Evolutionary conservation across 2,888 invertebrate genomes (phyloP).

Genomic region (Callimorpha dominula): DNA sequence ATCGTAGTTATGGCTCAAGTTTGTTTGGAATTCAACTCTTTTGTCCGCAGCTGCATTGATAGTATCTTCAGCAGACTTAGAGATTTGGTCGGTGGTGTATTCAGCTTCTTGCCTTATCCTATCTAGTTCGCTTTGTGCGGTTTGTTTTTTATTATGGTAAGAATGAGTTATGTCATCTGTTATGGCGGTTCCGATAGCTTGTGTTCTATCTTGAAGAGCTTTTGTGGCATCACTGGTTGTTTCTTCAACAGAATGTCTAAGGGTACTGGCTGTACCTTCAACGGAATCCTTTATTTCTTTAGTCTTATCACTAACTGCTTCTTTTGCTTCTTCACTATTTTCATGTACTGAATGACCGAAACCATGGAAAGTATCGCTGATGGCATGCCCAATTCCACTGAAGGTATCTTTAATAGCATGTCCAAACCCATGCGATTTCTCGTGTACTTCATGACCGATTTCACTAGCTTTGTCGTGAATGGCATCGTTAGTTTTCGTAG

Average conservation of each 20-base stretch:
- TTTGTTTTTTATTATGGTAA: conserved; percentile 66
- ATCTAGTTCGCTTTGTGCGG: conserved; percentile 71
- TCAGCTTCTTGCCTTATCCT: conserved; percentile 81
- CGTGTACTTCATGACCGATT: conserved; percentile 41
- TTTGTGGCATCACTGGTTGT: conserved; percentile 54
- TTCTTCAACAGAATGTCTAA: conserved; percentile 42
- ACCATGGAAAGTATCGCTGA: conserved; percentile 51
- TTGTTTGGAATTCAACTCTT: conserved; percentile 66
- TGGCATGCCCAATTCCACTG: conserved; percentile 48
- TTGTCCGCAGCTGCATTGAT: conserved; percentile 73
- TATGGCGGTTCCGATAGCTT: conserved; percentile 58
- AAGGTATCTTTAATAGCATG: conserved; percentile 51
- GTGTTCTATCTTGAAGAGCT: conserved; percentile 57
- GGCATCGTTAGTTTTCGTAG: conserved; percentile 37
- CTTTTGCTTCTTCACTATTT: conserved; percentile 51
- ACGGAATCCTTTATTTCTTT: conserved; percentile 50
- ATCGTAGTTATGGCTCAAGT: conserved; percentile 60
- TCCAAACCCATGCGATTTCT: conserved; percentile 49
- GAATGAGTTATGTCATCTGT: conserved; percentile 60
- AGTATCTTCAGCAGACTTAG: conserved; percentile 75
- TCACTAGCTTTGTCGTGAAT: conserved; percentile 41
- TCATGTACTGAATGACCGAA: conserved; percentile 49
- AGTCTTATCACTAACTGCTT: conserved; percentile 44
- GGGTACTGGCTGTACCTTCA: conserved; percentile 38
- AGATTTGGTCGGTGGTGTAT: conserved; percentile 79